Evolutionary conservation across 2,113 vertebrate species (phyloP).

Genomic region (Dasyornis broadbenti): DNA sequence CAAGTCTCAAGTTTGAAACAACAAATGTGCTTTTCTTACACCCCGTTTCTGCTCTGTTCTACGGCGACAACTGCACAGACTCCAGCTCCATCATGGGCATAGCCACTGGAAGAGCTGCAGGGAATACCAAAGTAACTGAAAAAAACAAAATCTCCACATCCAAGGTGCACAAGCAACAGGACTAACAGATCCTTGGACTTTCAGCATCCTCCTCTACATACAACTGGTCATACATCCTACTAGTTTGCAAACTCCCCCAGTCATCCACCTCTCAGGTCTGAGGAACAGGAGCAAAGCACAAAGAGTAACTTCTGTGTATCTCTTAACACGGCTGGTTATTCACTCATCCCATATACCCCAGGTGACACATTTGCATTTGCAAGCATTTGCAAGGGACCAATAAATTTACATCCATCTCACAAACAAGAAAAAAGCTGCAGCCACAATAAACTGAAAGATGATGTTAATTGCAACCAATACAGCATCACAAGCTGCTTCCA

Average conservation of each 20-base stretch:
- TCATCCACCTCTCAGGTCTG: accelerated
- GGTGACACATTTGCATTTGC: background rate
- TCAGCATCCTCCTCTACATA: background rate
- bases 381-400: background rate
- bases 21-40: background rate
- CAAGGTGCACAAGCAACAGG: background rate
- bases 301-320: accelerated
- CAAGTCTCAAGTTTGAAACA: background rate
- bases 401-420: background rate
- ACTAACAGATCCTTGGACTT: background rate
- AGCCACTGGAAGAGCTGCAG: background rate
- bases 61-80: background rate
- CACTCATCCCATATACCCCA: background rate
- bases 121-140: background rate
- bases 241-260: background rate
- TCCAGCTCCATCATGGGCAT: background rate
- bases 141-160: background rate
- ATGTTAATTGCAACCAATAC: background rate
- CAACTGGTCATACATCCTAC: accelerated
- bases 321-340: background rate
- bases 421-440: background rate
- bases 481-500: slow-evolving; percentile 15
- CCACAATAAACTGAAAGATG: background rate
- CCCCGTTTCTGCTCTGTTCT: background rate
- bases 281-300: background rate